Evolutionary conservation across 92 coral and sea anemone species (phyloP).

Genomic region (Phenganax marumi): DNA sequence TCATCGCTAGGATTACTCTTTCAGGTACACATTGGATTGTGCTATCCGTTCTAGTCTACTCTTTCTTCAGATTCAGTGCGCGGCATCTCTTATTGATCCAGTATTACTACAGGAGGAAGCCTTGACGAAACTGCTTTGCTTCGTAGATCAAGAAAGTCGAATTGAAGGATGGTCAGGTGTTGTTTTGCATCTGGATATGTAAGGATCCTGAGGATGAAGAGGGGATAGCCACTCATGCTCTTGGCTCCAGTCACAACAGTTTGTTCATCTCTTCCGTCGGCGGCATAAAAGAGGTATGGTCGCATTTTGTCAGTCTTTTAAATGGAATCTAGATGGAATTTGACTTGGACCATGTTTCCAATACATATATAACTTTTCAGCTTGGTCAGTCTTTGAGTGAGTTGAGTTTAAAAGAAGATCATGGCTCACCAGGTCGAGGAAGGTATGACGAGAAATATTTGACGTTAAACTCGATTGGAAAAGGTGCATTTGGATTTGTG

Average conservation of each 20-base stretch:
- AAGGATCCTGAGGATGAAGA: slow-evolving; percentile 99
- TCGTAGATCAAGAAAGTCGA: slow-evolving; percentile 85
- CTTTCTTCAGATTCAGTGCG: background rate
- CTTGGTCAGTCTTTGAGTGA: slow-evolving; percentile 63
- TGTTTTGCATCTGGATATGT: slow-evolving; percentile 90
- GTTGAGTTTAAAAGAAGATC: slow-evolving; percentile 59
- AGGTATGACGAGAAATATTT: slow-evolving; percentile 81
- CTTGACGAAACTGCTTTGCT: background rate
- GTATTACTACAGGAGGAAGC: background rate
- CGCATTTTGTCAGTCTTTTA: background rate
- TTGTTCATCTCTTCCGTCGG: slow-evolving; percentile 65
- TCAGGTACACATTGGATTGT: slow-evolving; percentile 58
- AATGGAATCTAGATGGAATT: too few relatives aligned
- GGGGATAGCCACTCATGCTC: slow-evolving; percentile 60
- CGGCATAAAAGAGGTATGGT: slow-evolving; percentile 70
- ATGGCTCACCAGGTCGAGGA: slow-evolving; percentile 77
- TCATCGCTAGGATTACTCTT: slow-evolving; percentile 79
- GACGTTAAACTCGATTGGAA: slow-evolving; percentile 82
- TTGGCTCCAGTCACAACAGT: slow-evolving; percentile 79
- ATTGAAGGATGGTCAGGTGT: slow-evolving; percentile 75
- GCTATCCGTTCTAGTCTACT: background rate
- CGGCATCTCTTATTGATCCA: background rate
- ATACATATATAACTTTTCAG: slow-evolving; percentile 36
- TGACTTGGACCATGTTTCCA: background rate
- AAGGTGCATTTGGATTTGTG: slow-evolving; percentile 98